These are phyloP conservation scores for Fulmarus glacialis DNA, from an alignment of 2,113 vertebrate species.

Conservation along the genomic window DNA sequence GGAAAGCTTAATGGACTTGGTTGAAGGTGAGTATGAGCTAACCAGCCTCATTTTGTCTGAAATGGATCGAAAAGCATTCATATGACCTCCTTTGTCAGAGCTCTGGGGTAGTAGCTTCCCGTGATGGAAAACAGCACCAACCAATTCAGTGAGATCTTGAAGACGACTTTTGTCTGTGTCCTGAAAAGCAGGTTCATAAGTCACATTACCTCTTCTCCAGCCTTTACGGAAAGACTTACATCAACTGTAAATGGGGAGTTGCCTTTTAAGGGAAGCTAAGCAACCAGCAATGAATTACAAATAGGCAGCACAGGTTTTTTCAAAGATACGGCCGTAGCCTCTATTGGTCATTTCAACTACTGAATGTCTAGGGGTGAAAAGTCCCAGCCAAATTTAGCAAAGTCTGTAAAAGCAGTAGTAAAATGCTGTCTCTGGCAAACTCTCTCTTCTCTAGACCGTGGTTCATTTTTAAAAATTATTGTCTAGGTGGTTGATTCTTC, in stretches of 20 bases:
- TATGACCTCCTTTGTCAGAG: neutral
- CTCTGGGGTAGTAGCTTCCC: neutral
- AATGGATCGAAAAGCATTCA: constrained; percentile 6
- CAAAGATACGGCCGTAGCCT: neutral
- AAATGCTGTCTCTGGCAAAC: constrained; percentile 34
- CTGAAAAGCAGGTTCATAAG: constrained; percentile 42
- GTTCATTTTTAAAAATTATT: neutral
- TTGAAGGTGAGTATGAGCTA: constrained; percentile 26
- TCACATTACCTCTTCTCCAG: constrained; percentile 15
- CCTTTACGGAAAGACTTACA: constrained; percentile 22
- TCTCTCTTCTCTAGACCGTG: neutral
- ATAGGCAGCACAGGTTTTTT: neutral
- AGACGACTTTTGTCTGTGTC: neutral
- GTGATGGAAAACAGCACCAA: neutral
- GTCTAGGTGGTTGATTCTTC: neutral
- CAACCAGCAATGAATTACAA: constrained; percentile 32
- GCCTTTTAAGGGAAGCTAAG: constrained; percentile 50
- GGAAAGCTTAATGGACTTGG: neutral
- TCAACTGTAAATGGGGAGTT: constrained; percentile 30
- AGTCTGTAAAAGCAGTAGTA: neutral
- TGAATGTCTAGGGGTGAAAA: constrained; percentile 10
- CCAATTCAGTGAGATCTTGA: neutral
- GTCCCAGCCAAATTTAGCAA: constrained; percentile 29
- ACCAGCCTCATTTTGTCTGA: constrained; percentile 2
- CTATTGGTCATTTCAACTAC: constrained; percentile 43